Conservation (phyloP, 2,113 vertebrate genomes). For the Oreochromis niloticus region DNA sequence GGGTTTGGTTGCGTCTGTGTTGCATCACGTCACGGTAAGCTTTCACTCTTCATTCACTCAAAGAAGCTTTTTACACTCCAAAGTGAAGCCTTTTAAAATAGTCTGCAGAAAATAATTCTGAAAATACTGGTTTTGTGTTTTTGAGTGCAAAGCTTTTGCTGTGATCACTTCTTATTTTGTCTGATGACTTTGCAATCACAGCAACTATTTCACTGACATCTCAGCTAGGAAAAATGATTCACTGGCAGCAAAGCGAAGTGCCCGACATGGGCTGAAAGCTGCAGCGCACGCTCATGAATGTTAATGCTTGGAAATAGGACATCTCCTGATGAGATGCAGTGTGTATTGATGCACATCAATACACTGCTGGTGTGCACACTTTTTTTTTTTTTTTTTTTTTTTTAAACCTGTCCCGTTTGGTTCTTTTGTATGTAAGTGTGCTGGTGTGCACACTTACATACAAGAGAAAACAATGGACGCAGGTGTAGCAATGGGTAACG, state of each 20-base stretch:
- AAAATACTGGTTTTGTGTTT: not conserved
- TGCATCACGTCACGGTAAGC: not conserved
- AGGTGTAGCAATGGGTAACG: not conserved
- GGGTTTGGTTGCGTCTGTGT: not conserved
- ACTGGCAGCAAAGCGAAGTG: not conserved
- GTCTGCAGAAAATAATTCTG: not conserved
- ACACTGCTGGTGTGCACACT: not conserved
- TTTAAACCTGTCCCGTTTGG: no score
- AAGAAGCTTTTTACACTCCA: not conserved
- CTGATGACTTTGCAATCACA: not conserved
- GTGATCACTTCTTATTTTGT: not conserved
- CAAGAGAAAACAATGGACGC: not conserved
- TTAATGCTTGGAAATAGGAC: not conserved
- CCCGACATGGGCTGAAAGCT: not conserved
- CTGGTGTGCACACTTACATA: not conserved
- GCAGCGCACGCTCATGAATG: not conserved
- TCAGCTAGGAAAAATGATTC: not conserved
- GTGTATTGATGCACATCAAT: not conserved
- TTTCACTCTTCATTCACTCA: not conserved
- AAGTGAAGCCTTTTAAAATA: not conserved
- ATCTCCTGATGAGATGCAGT: not conserved
- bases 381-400: no score
- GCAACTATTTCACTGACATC: not conserved
- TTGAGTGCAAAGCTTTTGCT: not conserved
- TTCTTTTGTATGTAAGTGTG: no score